Base-by-base conservation (phyloP, 2,888 invertebrate genomes). In the Oscheius onirici region DNA sequence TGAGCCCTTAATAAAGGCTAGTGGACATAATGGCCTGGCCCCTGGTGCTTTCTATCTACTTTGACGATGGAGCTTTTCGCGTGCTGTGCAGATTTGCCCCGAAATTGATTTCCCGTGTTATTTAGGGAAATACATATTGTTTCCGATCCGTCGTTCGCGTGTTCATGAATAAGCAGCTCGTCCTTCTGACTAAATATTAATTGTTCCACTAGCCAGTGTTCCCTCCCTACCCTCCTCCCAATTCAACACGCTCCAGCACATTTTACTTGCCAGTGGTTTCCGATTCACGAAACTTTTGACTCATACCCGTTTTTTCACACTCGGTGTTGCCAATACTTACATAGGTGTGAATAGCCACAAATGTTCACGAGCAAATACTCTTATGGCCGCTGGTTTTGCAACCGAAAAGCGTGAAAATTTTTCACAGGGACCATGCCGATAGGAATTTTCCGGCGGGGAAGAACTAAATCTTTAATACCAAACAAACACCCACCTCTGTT, bases 1-100 rank as follows among this genome's bases (percentile, higher is more conserved):
- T 17, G 22, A n/a, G 63, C 63, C 49, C 63, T 63, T 63, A 63
- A 63, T 63, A 63, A 63, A 63, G 34, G 63, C 63, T 24, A 63
- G 63, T 63, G 63, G 46, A 63, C 63, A 63, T 63, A 63, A 63
- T 63, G 63, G 63, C 28, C 24, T n/a, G 28, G 24, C 49, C 26
- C 20, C 24, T 17, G 58, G 41, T 41, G 58, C 58, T 58, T 58
- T 58, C 58, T 41, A 40, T 40, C n/a, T 34, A 34, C 34, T 34
- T 34, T 34, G 34, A 34, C 34, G 8, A 34, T 34, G 34, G 34
- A 34, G 34, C n/a, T n/a, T n/a, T n/a, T n/a, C n/a, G n/a, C 34
- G 8, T 34, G 34, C 8, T 34, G 34, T 34, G 34, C 13, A 8
- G 17, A 22, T 41, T 40, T 24, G n/a, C n/a, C 41, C 22, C 41